Conservation (phyloP, 2,797 vertebrate species). For the Columba guinea region DNA sequence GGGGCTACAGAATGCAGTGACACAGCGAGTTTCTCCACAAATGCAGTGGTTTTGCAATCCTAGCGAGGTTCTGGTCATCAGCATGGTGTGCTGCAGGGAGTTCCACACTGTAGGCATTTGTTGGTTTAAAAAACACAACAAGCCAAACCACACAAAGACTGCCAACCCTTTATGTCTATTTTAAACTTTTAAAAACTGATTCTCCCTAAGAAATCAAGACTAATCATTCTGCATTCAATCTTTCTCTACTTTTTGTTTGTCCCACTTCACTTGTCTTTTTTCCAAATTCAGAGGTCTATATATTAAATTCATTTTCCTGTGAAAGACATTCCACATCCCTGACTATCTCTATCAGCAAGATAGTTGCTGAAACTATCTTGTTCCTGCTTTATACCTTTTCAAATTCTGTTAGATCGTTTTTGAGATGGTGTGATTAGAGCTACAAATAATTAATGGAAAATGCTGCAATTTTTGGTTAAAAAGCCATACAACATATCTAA, state of each 20-base stretch:
- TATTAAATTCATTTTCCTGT: not conserved
- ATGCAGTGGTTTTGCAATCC: not conserved
- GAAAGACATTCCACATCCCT: not conserved
- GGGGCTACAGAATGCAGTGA: not conserved
- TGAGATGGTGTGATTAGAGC: not conserved
- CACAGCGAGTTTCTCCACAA: not conserved
- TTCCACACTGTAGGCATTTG: not conserved
- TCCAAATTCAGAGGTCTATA: not conserved
- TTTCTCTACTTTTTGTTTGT: not conserved
- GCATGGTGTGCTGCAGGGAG: not conserved
- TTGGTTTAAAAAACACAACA: not conserved
- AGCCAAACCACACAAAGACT: not conserved
- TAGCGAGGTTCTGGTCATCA: not conserved
- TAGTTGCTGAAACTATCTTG: too few species aligned
- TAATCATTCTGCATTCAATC: not conserved
- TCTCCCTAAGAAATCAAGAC: not conserved
- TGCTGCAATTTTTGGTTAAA: not conserved
- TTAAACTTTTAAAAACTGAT: not conserved
- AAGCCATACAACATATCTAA: not conserved
- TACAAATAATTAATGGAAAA: not conserved
- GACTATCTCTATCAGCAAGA: too few species aligned
- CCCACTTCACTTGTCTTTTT: not conserved
- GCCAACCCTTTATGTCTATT: not conserved
- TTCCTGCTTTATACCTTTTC: not conserved
- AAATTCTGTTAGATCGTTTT: not conserved